Percentiles rank a stretch among this genome's conserved stretches.
phyloP scores from a whole-genome alignment of 2,888 invertebrate species.

The Cryptophagus acutangulus region DNA sequence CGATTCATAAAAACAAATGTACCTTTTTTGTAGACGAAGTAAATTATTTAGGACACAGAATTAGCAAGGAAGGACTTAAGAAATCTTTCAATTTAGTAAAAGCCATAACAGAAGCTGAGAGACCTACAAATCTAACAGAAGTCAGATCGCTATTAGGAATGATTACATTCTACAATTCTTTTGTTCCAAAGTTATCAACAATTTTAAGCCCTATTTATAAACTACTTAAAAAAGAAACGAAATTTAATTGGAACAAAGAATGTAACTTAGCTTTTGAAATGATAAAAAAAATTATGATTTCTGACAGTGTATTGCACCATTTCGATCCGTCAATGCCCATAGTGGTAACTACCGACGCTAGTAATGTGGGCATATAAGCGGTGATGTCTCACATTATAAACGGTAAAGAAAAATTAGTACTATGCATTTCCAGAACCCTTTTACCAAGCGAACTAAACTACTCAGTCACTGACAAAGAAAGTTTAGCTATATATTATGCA shows the following conservation, averaged over 20 bases:
- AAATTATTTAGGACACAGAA: slow-evolving; percentile 3
- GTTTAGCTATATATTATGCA: slow-evolving; percentile 33
- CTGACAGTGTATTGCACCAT: slow-evolving; percentile 1
- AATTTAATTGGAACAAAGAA: slow-evolving; percentile 6
- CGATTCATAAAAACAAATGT: slow-evolving; percentile 32
- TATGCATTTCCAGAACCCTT: too few species aligned
- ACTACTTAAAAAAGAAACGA: slow-evolving; percentile 1
- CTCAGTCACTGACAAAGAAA: too few species aligned
- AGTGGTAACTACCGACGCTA: slow-evolving; percentile 8
- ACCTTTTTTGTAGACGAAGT: slow-evolving; percentile 30
- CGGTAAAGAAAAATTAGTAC: too few species aligned
- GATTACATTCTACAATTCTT: not conserved
- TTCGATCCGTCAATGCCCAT: slow-evolving; percentile 6
- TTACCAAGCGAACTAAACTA: too few species aligned
- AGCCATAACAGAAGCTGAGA: not conserved
- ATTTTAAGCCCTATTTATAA: slow-evolving; percentile 3
- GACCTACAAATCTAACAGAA: not conserved
- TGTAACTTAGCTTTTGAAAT: slow-evolving; percentile 7
- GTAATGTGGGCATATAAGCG: slow-evolving; percentile 8
- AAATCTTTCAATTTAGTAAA: not conserved
- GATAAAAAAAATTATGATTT: slow-evolving; percentile 3
- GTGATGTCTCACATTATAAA: slow-evolving; percentile 1
- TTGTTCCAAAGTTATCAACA: not conserved
- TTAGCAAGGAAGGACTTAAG: slow-evolving; percentile 27
- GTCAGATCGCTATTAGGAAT: not conserved